Evolutionary conservation across 1,140 invertebrate genomes (phyloP), one percentile per base, ranked within the genome.

Genomic region (Catajapyx aquilonaris): DNA sequence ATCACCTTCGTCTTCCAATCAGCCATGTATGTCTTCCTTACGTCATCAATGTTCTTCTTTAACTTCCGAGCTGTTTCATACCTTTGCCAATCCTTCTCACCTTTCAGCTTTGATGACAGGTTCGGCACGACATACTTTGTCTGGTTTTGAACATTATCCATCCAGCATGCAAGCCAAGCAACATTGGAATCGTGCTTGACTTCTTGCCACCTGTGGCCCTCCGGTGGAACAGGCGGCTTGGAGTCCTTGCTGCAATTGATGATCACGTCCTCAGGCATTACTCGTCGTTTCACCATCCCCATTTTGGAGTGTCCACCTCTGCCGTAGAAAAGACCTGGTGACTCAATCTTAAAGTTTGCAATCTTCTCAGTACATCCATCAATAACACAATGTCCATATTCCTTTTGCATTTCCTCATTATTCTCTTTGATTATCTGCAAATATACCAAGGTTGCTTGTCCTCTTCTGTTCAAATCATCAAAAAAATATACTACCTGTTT

Each of bases 151-250:
- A n/a, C n/a, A n/a, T n/a, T n/a, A n/a, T n/a, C n/a, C n/a, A n/a
- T n/a, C n/a, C n/a, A n/a, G n/a, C n/a, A n/a, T n/a, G n/a, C n/a
- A n/a, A n/a, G n/a, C n/a, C n/a, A n/a, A n/a, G n/a, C n/a, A n/a
- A n/a, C n/a, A n/a, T n/a, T n/a, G n/a, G n/a, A n/a, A n/a, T n/a
- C 74, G 53, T 71, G 64, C 3, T 67, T 55, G 7, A 76, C 67
- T 58, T 76, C 69, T 47, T 74, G 76, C 72, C 72, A 75, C 47
- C n/a, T n/a, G n/a, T n/a, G n/a, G n/a, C n/a, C n/a, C n/a, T 48
- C 37, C n/a, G n/a, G n/a, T n/a, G n/a, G n/a, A n/a, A 53, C 40
- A 1, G 74, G 73, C 36, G 66, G 50, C 25, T 59, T 55, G 3
- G 60, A 52, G 42, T 63, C 59, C 55, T 70, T 73, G 47, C 64